Evolutionary conservation across 1,140 invertebrate genomes (phyloP), one percentile per base, ranked within the genome.

Genomic region (Druon quercuslanigerum): DNA sequence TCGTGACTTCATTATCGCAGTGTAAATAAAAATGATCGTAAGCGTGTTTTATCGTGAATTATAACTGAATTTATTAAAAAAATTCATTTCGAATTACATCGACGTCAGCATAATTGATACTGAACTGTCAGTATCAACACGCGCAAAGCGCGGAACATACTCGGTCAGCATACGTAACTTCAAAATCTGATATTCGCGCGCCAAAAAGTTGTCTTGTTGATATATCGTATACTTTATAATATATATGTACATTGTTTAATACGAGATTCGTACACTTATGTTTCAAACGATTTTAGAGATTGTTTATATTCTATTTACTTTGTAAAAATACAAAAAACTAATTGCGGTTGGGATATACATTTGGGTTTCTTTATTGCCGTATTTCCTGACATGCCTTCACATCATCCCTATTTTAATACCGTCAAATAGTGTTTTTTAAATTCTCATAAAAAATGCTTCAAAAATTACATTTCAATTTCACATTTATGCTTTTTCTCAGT

Each of bases 271-370:
- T 89, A 87, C 86, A 86, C 85, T 90, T 91, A 83, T 83, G 88
- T 90, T 91, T 89, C 87, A 85, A 88, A 88, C 84, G 81, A 90
- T 86, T 85, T 88, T 89, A 85, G 84, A 85, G 88, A 90, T 90
- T 90, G 87, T 90, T 90, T 91, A 89, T 90, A 90, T 90, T 90
- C 84, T 86, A 89, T 90, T 91, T 90, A 90, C 87, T 90, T 90
- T 90, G 88, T 90, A 90, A 90, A 90, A 91, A 90, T 90, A 90
- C 89, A 90, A 88, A 79, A 88, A 66, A 14, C 85, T 88, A 86
- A 90, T 91, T 91, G 87, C 83, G 86, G 87, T 87, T 87, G 87
- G 82, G 77, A 86, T 75, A 72, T 20, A 25, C 60, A 66, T 40
- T 66, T 40, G 9, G n/a, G 40, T 73, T 25, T 54, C 16, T 76